Evolutionary conservation across 2,797 vertebrate species (phyloP).

Genomic region (Nyctibius grandis): DNA sequence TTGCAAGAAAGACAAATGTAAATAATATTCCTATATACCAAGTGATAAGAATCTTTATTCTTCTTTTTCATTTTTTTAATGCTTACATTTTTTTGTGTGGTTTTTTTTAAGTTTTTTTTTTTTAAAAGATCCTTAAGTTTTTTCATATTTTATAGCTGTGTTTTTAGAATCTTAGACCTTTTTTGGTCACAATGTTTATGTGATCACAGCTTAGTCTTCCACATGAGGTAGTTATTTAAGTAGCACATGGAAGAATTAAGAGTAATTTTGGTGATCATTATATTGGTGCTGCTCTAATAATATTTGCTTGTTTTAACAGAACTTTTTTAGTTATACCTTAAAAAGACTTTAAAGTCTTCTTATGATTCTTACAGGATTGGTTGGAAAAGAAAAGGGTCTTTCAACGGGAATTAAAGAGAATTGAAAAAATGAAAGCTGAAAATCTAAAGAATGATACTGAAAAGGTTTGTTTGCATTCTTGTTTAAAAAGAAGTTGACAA

Average conservation of each 20-base stretch:
- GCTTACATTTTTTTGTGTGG: background rate
- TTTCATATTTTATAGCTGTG: background rate
- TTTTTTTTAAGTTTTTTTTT: background rate
- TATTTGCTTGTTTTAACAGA: background rate
- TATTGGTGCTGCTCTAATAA: background rate
- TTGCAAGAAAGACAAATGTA: background rate
- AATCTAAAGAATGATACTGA: constrained; percentile 60
- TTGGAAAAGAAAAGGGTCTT: constrained; percentile 84
- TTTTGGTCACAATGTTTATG: background rate
- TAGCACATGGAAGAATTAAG: background rate
- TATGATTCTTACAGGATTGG: constrained; percentile 83
- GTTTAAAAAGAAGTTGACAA: background rate
- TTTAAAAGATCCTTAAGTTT: background rate
- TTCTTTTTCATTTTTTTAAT: background rate
- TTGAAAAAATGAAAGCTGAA: constrained; percentile 82
- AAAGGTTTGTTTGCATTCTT: constrained; percentile 66
- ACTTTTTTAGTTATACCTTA: background rate
- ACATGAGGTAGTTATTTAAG: background rate
- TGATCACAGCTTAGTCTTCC: background rate
- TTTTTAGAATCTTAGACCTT: background rate
- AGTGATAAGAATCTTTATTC: background rate
- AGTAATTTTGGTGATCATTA: background rate
- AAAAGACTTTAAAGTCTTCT: background rate
- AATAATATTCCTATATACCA: background rate
- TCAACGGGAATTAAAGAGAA: constrained; percentile 71